These are phyloP conservation scores for Epinephelus awoara DNA, from an alignment of 2,797 vertebrate species.

Conservation along the genomic window DNA sequence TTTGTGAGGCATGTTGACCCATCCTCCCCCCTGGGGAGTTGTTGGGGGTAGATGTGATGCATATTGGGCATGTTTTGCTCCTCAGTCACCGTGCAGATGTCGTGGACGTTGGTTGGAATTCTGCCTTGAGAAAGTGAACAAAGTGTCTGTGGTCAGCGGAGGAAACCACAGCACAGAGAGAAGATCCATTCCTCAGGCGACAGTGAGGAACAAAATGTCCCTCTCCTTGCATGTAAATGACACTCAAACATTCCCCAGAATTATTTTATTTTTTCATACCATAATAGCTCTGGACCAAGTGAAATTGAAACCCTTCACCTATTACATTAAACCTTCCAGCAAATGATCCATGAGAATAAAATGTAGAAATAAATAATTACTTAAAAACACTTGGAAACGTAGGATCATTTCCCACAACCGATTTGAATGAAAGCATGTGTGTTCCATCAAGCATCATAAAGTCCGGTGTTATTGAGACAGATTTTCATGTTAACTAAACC, in stretches of 20 bases:
- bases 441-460: neutral
- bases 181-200: constrained; percentile 60
- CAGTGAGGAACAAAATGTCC: constrained; percentile 63
- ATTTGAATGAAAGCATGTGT: neutral
- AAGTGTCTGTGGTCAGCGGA: constrained; percentile 75
- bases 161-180: constrained; percentile 56
- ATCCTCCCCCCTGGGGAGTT: constrained; percentile 45
- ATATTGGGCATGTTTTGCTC: constrained; percentile 70
- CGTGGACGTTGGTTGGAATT: constrained; percentile 62
- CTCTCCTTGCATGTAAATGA: constrained; percentile 49
- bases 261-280: constrained; percentile 23
- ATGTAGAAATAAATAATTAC: neutral
- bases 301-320: constrained; percentile 47
- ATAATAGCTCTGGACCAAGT: constrained; percentile 34
- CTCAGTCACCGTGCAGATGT: constrained; percentile 51
- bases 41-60: constrained; percentile 69
- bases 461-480: constrained; percentile 8
- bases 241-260: constrained; percentile 62
- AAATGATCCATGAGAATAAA: constrained; percentile 4
- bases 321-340: constrained; percentile 21
- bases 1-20: constrained; percentile 59
- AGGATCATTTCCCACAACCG: neutral
- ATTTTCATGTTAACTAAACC: constrained; percentile 27
- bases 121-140: constrained; percentile 69
- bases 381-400: constrained; percentile 21